Base-by-base conservation (phyloP, 2,888 invertebrate species). In the Folsomia candida region DNA sequence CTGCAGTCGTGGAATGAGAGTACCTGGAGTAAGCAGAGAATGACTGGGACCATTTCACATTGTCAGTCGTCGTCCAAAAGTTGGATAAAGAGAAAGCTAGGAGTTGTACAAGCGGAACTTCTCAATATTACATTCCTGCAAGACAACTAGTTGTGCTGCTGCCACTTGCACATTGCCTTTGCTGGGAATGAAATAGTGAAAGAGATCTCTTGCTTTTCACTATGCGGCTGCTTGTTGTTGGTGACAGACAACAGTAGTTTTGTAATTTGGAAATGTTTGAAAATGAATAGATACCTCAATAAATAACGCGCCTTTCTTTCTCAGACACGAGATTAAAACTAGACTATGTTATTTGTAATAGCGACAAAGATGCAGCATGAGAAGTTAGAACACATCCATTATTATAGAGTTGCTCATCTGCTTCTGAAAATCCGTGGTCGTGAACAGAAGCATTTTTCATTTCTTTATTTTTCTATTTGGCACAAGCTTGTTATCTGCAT, bases 221-320 rank as follows among this genome's bases (percentile, higher is more conserved):
- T 64, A 37, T 14, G 47, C 20, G 4, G n/a, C n/a, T 51, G 26
- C 18, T 64, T 20, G 51, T 64, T 65, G 26, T 27, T 65, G 65
- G 65, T 65, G 65, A 65, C 65, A 65, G 65, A 65, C 65, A 65
- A 65, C 57, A 54, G 65, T 47, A 65, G 65, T 65, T 65, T 65
- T 65, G 65, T 65, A 65, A 65, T 65, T 65, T 65, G 65, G 54
- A 65, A 65, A 65, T 65, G 65, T n/a, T n/a, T n/a, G n/a, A n/a
- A n/a, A n/a, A n/a, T n/a, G n/a, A n/a, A n/a, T n/a, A n/a, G 54
- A 65, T 65, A 65, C 65, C 65, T 65, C 65, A 65, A 65, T 65
- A 65, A 65, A 65, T 65, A 65, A 65, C 65, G 57, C 54, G 14
- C n/a, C 57, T 65, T 51, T 65, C 51, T 51, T 65, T 18, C 24